Percentiles rank a stretch among this genome's conserved stretches.
Conservation (phyloP, 2,888 invertebrate species). For the Yponomeuta sedellus region DNA sequence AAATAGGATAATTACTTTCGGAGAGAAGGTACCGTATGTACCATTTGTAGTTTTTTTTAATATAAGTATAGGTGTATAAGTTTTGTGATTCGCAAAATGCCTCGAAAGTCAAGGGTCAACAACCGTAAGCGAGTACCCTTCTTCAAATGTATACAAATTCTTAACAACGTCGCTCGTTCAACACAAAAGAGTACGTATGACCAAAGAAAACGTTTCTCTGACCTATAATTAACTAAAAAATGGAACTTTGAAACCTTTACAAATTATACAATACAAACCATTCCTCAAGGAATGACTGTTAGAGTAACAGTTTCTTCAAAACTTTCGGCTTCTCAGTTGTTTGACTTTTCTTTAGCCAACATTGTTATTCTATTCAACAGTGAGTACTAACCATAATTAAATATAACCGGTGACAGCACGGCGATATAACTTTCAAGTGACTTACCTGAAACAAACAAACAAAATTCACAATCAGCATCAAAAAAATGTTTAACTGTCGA, state of each 20-base stretch:
- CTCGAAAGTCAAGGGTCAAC: conserved; percentile 24
- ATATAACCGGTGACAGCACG: not conserved
- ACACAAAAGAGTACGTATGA: conserved; percentile 25
- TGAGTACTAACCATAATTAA: not conserved
- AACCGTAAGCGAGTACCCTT: conserved; percentile 36
- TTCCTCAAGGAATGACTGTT: conserved; percentile 20
- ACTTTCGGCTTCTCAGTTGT: not conserved
- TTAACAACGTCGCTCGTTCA: conserved; percentile 39
- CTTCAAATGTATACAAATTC: conserved; percentile 36
- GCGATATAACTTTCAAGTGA: not conserved
- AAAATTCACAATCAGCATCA: not conserved
- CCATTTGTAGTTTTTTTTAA: not conserved
- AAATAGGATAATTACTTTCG: too few relatives aligned
- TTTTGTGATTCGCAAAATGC: not conserved
- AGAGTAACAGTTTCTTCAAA: conserved; percentile 21
- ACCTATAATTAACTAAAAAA: conserved; percentile 63
- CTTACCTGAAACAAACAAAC: conserved; percentile 16
- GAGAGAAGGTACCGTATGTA: too few relatives aligned
- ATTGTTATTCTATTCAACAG: not conserved
- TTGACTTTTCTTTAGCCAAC: not conserved
- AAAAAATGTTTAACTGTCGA: not conserved
- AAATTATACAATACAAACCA: conserved; percentile 27
- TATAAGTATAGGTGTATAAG: not conserved
- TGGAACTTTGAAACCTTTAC: conserved; percentile 50
- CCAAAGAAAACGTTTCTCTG: conserved; percentile 29